Conservation (phyloP, 2,797 vertebrate genomes). For the Premnoplex brunnescens region DNA sequence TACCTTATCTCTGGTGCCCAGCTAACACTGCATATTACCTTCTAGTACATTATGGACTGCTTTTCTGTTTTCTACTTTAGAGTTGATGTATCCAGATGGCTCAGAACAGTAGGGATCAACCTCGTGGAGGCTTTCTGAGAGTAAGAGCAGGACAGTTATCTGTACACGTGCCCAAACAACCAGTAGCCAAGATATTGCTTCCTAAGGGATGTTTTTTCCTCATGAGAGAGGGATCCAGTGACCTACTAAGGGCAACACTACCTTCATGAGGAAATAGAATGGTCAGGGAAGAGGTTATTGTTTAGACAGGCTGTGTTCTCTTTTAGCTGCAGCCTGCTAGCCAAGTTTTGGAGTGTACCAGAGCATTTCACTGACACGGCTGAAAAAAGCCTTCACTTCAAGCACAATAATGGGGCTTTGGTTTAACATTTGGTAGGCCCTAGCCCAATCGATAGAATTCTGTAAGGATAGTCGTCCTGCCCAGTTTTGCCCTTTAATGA, state of each 20-base stretch:
- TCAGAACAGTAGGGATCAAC: conserved; percentile 33
- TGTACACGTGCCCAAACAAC: neutral
- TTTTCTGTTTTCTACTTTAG: neutral
- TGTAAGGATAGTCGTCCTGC: neutral
- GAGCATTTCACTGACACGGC: neutral
- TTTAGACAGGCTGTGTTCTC: neutral
- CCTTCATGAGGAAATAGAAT: neutral
- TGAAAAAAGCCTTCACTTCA: neutral
- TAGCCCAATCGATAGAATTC: neutral
- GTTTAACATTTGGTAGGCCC: neutral
- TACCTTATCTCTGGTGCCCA: neutral
- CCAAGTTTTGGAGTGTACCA: neutral
- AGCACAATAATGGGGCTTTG: neutral
- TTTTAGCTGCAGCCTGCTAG: neutral
- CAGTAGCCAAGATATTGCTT: neutral
- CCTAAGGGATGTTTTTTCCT: neutral
- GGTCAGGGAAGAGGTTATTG: neutral
- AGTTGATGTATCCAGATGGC: conserved; percentile 36
- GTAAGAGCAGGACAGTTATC: neutral
- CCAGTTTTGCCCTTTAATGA: neutral
- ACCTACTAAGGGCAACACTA: neutral
- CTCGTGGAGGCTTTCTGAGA: neutral
- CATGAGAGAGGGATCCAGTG: neutral
- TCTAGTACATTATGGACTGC: neutral
- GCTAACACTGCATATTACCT: neutral